These are phyloP conservation scores for Dicroscelio sp. DNA, from an alignment of 2,888 invertebrate species.

Conservation along the genomic window DNA sequence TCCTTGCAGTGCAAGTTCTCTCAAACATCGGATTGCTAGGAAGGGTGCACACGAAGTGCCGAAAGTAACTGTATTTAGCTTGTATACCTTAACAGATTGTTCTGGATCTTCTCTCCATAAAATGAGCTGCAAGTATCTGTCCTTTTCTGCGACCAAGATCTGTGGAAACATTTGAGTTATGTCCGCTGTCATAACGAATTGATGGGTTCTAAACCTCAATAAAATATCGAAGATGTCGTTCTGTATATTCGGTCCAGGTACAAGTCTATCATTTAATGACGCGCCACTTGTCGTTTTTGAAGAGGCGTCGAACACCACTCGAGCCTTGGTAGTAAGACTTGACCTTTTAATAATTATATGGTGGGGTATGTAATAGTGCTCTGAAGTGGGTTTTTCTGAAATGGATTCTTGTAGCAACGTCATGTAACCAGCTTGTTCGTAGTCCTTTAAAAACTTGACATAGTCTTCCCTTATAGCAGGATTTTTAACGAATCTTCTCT, in stretches of 20 bases:
- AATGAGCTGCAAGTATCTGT: neutral
- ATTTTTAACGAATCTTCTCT: neutral
- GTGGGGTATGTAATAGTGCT: neutral
- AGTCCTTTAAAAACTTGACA: neutral
- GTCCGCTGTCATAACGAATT: neutral
- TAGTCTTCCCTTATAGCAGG: neutral
- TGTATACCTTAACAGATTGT: neutral
- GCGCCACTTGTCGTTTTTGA: neutral
- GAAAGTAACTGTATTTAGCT: neutral
- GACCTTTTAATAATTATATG: neutral
- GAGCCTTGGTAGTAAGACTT: neutral
- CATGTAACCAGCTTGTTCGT: neutral
- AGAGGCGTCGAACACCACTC: neutral
- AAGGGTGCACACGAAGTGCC: neutral
- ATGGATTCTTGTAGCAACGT: neutral
- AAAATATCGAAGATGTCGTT: neutral
- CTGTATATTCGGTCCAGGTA: neutral
- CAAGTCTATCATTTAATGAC: neutral
- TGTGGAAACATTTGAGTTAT: neutral
- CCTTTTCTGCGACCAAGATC: neutral
- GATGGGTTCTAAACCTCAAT: neutral
- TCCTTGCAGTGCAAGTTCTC: neutral
- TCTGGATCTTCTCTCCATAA: neutral
- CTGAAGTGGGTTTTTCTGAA: too few relatives aligned
- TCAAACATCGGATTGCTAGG: neutral